phyloP scores from a whole-genome alignment of 2,888 invertebrate genomes.

The Pachydiplax longipennis region DNA sequence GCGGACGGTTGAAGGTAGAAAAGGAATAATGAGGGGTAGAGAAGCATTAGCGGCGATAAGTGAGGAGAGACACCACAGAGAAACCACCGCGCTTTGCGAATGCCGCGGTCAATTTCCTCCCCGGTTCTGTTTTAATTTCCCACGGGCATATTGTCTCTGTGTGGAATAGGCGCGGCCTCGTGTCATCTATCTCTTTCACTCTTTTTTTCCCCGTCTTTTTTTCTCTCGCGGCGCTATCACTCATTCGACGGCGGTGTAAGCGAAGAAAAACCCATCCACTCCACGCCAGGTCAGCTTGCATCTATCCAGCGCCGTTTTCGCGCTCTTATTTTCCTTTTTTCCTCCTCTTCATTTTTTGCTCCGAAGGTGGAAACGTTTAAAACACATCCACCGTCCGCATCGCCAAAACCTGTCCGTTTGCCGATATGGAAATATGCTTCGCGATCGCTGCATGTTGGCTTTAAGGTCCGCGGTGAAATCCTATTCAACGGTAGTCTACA shows the following conservation, averaged over 20 bases:
- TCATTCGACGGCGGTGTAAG: neutral
- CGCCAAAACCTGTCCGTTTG: neutral
- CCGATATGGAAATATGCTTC: neutral
- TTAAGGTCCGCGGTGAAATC: no score
- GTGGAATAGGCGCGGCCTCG: neutral
- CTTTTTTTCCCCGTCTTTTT: neutral
- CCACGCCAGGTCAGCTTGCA: neutral
- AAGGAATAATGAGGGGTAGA: neutral
- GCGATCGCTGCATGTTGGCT: no score
- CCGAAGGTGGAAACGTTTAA: neutral
- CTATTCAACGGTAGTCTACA: no score
- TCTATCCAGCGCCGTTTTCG: neutral
- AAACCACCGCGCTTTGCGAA: neutral
- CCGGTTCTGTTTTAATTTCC: slow-evolving; percentile 16
- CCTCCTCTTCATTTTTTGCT: no score
- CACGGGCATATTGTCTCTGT: slow-evolving; percentile 6
- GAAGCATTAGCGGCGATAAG: neutral
- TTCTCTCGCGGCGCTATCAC: neutral
- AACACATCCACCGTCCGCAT: neutral
- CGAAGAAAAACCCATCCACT: neutral
- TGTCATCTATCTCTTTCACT: slow-evolving; percentile 17
- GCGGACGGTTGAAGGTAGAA: neutral
- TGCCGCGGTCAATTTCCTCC: neutral
- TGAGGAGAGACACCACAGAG: neutral
- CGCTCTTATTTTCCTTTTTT: neutral